phyloP scores from a whole-genome alignment of 1,140 invertebrate species.

The Acromyrmex charruanus region DNA sequence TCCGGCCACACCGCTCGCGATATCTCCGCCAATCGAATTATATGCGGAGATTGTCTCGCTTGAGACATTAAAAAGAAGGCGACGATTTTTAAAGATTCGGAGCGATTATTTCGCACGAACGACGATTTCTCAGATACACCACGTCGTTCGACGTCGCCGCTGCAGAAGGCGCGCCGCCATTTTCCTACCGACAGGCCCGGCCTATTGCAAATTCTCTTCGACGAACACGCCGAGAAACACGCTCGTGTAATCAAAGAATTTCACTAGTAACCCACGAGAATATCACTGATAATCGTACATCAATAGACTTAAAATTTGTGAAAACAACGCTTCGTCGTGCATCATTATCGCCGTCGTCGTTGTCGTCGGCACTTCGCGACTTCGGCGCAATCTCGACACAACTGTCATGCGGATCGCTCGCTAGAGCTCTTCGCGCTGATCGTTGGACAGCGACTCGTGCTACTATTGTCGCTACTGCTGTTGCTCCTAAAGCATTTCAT shows the following conservation, averaged over 20 bases:
- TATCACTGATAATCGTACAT: conserved; percentile 46
- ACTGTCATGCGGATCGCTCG: conserved; percentile 69
- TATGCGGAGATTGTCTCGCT: background rate
- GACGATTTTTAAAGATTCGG: background rate
- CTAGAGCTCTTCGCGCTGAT: conserved; percentile 40
- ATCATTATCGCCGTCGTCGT: conserved; percentile 33
- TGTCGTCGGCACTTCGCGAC: conserved; percentile 44
- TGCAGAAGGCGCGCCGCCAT: conserved; percentile 71
- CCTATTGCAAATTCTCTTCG: conserved; percentile 61
- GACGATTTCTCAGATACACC: background rate
- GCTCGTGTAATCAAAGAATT: conserved; percentile 11
- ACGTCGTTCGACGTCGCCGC: conserved; percentile 57
- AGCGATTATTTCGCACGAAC: background rate
- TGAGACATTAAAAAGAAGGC: background rate
- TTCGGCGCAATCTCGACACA: conserved; percentile 31
- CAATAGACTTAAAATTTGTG: conserved; percentile 27
- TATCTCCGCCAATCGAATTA: background rate
- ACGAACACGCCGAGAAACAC: conserved; percentile 45
- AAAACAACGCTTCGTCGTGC: background rate
- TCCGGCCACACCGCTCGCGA: background rate
- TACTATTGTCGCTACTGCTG: conserved; percentile 64
- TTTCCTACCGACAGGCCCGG: conserved; percentile 75
- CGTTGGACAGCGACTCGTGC: conserved; percentile 58
- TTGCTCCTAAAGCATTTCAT: conserved; percentile 40
- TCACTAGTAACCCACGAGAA: conserved; percentile 13